Evolutionary conservation across 1,140 invertebrate genomes (phyloP), one percentile per base, ranked within the genome.

Genomic region (Muscidifurax raptorellus): DNA sequence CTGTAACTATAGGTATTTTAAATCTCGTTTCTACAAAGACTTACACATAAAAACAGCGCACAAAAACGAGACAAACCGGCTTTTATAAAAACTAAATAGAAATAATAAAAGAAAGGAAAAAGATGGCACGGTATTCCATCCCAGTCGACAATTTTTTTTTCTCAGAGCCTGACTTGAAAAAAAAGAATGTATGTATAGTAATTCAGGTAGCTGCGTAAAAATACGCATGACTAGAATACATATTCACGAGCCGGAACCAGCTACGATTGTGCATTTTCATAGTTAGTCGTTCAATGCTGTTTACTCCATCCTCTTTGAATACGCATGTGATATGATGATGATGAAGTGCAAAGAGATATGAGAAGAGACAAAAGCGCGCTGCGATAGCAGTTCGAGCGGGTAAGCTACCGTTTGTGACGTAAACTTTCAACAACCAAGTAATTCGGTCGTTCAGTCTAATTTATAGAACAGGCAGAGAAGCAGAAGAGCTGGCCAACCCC

Each of bases 341-440:
- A 71, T 59, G 18, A 59, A 15, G 52, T 59, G 3, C 18, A 59
- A 59, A 59, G 52, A 18, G 52, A 22, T 59, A 59, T 28, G 10
- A 3, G 64, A 10, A 9, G 25, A 28, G 27, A 36, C 3, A 1
- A 0, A 66, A 78, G 32, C 30, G 47, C 76, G 28, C 52, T 22
- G 52, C 13, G 52, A 66, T 32, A 78, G 28, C 76, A 66, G 76
- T 78, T 78, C 52, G 74, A 30, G 36, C 44, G 18, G 44, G 15
- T 12, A 7, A 74, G 30, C 32, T 15, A 74, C 0, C 52, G 5
- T n/a, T 28, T 7, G n/a, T 28, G 18, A 30, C 30, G 27, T 59
- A 12, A 80, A 80, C 66, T 71, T 69, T 80, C 30, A 32, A 44
- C 78, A 22, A 80, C 25, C 36, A 80, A 67, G 64, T 67, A 25